Base-by-base conservation (phyloP, 2,797 vertebrate genomes). In the Lophius americanus region DNA sequence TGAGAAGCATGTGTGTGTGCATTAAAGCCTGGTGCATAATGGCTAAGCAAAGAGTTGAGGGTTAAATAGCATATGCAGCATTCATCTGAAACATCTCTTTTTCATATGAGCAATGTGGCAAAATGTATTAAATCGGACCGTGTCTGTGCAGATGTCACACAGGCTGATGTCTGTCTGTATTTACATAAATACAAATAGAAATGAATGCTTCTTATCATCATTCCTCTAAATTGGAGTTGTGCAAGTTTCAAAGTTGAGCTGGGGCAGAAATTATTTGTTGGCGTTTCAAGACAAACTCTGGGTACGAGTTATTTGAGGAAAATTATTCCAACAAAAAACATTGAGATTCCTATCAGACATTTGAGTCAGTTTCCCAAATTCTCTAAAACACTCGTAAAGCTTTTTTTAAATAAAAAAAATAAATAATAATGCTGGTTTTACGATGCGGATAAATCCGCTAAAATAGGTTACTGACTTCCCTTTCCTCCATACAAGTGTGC, bases 251-350 rank as follows among this genome's bases (percentile, higher is more conserved):
- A 82, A 85, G 83, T 83, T 86, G 56, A 90, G 75, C 60, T 2
- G 11, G 64, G 66, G 71, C 70, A 74, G 71, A 82, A 76, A 84
- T 70, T 68, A 89, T 80, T 71, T 35, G 13, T 52, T 60, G 49
- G 69, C 66, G 73, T 83, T 89, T 87, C 73, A 75, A 84, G 79
- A 89, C 78, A 85, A 68, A 39, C 53, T 5, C 9, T 9, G 7
- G 3, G 14, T 32, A 1, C 8, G 3, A 33, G 14, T 86, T 84
- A 89, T 90, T 91, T 87, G 76, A 87, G 80, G 76, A 85, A 88
- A 89, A 88, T 84, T 78, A 91, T 88, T 88, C 72, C 50, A 73
- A 90, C 76, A 85, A 85, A 90, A 88, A 89, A 62, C 83, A 81
- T 49, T 33, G 64, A 84, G 78, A 88, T 83, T 91, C 83, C 85